Evolutionary conservation across 2,888 invertebrate species (phyloP).

Genomic region (Shargacucullia verbasci): DNA sequence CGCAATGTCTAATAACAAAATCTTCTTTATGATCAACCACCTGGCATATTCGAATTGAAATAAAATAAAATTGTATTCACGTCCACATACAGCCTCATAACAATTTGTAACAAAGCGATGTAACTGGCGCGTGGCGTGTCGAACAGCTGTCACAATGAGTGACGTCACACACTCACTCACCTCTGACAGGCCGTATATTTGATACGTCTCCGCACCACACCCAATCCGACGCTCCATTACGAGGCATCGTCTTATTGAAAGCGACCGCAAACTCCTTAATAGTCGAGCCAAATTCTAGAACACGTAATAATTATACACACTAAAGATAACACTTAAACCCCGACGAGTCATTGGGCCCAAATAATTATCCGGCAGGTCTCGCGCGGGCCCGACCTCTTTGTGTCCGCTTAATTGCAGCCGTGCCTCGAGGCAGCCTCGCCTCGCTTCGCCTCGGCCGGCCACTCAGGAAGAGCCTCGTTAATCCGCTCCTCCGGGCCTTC

Average conservation of each 20-base stretch:
- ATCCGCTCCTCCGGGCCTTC: constrained; percentile 50
- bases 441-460: constrained; percentile 20
- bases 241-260: not conserved
- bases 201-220: not conserved
- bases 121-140: not conserved
- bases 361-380: constrained; percentile 54
- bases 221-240: not conserved
- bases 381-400: constrained; percentile 35
- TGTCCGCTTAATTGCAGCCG: constrained; percentile 49
- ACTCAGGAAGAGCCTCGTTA: constrained; percentile 55
- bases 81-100: too few species aligned
- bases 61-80: too few species aligned
- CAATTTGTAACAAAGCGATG: not conserved
- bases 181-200: not conserved
- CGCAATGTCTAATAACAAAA: too few species aligned
- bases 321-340: constrained; percentile 33
- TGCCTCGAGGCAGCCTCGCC: constrained; percentile 16
- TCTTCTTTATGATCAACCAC: too few species aligned
- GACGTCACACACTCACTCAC: not conserved
- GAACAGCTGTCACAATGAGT: not conserved
- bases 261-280: not conserved
- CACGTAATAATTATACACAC: constrained; percentile 32
- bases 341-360: constrained; percentile 35
- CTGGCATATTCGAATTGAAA: too few species aligned
- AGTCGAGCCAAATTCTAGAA: constrained; percentile 10